Conservation (phyloP, 2,888 invertebrate genomes). For the Drosophila phalerata region DNA sequence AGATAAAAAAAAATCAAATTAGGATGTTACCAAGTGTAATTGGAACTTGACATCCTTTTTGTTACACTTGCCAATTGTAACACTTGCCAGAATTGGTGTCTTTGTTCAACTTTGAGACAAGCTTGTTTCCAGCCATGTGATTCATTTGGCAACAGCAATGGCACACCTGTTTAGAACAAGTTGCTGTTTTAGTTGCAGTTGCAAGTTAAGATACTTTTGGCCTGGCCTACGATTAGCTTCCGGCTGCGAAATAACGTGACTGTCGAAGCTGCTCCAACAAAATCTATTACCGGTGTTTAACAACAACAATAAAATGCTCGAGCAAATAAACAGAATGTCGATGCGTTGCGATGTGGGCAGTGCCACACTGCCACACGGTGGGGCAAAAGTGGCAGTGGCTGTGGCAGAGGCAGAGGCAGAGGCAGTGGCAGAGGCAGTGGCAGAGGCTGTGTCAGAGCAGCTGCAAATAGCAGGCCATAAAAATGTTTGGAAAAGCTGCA, state of each 20-base stretch:
- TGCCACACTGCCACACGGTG: background rate
- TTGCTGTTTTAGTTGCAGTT: slow-evolving; percentile 1
- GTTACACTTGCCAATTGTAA: background rate
- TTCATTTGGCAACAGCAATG: background rate
- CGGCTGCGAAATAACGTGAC: slow-evolving; percentile 8
- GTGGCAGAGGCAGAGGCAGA: slow-evolving; percentile 36
- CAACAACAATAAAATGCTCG: slow-evolving; percentile 71
- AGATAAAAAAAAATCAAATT: too few relatives aligned
- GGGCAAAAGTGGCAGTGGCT: slow-evolving; percentile 5
- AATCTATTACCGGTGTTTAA: slow-evolving; percentile 77
- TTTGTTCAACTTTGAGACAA: background rate
- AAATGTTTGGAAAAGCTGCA: slow-evolving; percentile 63
- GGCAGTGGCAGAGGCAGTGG: slow-evolving; percentile 32
- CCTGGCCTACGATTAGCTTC: slow-evolving; percentile 1
- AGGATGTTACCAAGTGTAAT: background rate
- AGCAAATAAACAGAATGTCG: slow-evolving; percentile 54
- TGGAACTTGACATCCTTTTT: background rate
- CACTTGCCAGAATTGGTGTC: background rate
- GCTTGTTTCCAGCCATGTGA: slow-evolving; percentile 7
- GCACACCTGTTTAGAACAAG: slow-evolving; percentile 12
- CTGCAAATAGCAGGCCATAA: slow-evolving; percentile 79
- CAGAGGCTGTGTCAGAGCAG: slow-evolving; percentile 46
- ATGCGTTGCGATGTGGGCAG: slow-evolving; percentile 14
- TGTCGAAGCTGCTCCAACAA: slow-evolving; percentile 35
- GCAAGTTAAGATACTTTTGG: slow-evolving; percentile 30